Conservation (phyloP, 2,113 vertebrate genomes). For the Gopherus evgoodei region DNA sequence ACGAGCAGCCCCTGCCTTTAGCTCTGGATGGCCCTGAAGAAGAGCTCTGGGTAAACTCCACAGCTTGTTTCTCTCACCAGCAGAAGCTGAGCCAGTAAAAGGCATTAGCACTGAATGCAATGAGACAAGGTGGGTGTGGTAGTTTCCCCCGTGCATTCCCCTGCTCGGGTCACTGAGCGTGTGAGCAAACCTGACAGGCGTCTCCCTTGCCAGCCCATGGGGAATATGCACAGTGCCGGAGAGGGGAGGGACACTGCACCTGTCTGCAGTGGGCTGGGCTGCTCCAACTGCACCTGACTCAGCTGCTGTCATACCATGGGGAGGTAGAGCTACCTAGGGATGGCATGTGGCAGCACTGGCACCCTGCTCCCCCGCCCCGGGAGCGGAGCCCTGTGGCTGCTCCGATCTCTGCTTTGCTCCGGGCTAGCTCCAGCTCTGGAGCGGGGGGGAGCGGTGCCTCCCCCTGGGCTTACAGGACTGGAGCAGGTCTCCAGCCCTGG, state of each 20-base stretch:
- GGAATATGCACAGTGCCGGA: background rate
- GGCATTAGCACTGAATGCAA: too few relatives aligned
- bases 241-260: background rate
- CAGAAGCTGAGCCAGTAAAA: too few relatives aligned
- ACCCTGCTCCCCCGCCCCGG: background rate
- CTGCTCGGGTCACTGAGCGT: background rate
- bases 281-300: background rate
- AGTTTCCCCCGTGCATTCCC: background rate
- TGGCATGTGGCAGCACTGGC: background rate
- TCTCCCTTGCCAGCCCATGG: background rate
- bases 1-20: too few relatives aligned
- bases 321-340: background rate
- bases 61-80: too few relatives aligned
- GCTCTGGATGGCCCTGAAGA: too few relatives aligned
- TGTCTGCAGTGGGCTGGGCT: background rate
- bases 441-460: background rate
- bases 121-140: too few relatives aligned
- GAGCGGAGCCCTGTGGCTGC: background rate
- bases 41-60: too few relatives aligned
- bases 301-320: background rate
- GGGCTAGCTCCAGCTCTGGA: background rate
- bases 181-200: background rate
- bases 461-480: background rate
- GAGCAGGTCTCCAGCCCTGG: too few relatives aligned
- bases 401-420: background rate